Evolutionary conservation across 2,113 vertebrate species (phyloP).

Genomic region (Plecturocebus donacophilus): DNA sequence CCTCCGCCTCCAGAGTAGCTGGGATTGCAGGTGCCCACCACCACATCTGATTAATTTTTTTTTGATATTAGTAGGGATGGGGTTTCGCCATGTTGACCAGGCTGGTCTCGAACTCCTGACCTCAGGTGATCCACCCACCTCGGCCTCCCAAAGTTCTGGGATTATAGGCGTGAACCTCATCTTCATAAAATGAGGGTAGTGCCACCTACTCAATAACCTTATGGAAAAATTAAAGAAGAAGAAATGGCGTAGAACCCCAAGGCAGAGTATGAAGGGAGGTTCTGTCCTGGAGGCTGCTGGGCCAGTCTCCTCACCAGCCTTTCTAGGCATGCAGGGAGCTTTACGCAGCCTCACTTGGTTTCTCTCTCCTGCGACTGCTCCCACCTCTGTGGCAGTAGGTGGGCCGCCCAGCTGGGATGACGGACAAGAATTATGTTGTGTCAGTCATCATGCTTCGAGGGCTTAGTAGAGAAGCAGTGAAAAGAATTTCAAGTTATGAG

Average conservation of each 20-base stretch:
- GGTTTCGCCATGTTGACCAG: too few species aligned
- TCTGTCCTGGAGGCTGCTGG: background rate
- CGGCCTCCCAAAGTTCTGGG: too few species aligned
- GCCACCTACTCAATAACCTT: background rate
- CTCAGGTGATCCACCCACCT: too few species aligned
- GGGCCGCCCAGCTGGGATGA: background rate
- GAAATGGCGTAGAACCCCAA: background rate
- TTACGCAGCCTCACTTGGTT: accelerated
- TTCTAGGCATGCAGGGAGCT: background rate
- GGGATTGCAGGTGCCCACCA: too few species aligned
- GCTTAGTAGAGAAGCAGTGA: background rate
- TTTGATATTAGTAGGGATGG: too few species aligned
- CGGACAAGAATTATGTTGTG: background rate
- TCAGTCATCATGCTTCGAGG: background rate
- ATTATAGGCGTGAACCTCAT: too few species aligned
- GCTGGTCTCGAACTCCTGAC: too few species aligned
- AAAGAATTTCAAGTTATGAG: background rate
- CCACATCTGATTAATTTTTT: too few species aligned
- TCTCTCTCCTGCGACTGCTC: background rate
- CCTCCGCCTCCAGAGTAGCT: too few species aligned
- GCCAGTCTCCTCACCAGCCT: background rate
- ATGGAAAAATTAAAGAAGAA: background rate
- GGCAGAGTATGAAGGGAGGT: background rate
- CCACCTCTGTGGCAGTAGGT: background rate
- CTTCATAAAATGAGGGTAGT: background rate